Evolutionary conservation across 2,888 invertebrate species (phyloP).

Genomic region (Diarsia dahlii): DNA sequence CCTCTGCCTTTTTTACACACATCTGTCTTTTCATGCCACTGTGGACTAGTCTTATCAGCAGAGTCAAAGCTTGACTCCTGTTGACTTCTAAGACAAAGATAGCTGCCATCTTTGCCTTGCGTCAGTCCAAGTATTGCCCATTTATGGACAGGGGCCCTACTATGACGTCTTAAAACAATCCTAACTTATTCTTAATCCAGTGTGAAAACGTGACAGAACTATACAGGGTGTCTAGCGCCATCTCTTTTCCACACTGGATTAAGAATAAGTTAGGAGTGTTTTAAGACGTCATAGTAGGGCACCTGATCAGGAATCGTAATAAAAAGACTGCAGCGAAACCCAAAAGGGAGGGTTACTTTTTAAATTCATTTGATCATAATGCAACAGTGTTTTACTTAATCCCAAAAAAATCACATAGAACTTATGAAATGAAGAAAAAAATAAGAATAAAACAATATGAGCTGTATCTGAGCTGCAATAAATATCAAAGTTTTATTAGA

Average conservation of each 20-base stretch:
- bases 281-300: too few species aligned
- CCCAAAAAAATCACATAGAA: background rate
- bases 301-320: background rate
- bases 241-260: too few species aligned
- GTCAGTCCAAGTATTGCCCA: background rate
- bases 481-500: conserved; percentile 65
- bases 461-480: conserved; percentile 47
- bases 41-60: background rate
- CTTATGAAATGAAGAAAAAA: conserved; percentile 12
- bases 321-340: background rate
- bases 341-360: background rate
- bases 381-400: background rate
- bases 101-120: background rate
- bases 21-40: background rate
- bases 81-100: background rate
- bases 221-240: too few species aligned
- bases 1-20: background rate
- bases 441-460: conserved; percentile 33
- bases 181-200: too few species aligned
- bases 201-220: too few species aligned
- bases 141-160: background rate
- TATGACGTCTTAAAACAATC: too few species aligned
- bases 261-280: too few species aligned
- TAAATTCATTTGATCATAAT: background rate
- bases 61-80: background rate